Evolutionary conservation across 1,140 invertebrate species (phyloP), one percentile per base, ranked within the genome.

Genomic region (Drosophila obscura): DNA sequence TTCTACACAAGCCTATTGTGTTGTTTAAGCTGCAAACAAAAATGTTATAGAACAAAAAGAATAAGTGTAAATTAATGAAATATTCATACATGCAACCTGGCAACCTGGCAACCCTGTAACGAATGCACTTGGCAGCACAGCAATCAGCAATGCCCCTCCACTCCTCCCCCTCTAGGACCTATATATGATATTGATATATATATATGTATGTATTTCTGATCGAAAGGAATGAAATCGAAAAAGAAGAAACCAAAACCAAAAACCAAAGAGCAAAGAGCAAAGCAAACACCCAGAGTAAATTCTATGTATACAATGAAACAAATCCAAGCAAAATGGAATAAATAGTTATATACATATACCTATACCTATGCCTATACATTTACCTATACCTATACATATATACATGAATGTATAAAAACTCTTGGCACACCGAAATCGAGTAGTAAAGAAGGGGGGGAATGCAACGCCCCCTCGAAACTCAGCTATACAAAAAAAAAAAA

Each of bases 41-140:
- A 19, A 24, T 24, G 4, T 24, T 24, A 24, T 24, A 24, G 53
- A 63, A 50, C 66, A 63, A 80, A 63, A 80, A 55, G 19, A 74
- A 51, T 74, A 73, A 39, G 61, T 82, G 80, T 83, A 79, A 65
- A 66, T 58, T 69, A 50, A 63, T 46, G 15, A 71, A 63, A 77
- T 71, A 31, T 61, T 26, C 43, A 46, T 57, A 53, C 41, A 63
- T 46, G 16, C 13, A 28, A 65, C 15, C 26, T 19, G 6, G 15
- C 48, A 49, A 62, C 44, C 48, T 49, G 60, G 19, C 7, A 31
- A 55, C 35, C 35, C 35, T 39, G 11, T 39, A 39, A 39, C 35
- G 11, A 5, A 11, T 39, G 66, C 51, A 69, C 50, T 43, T 31
- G 16, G 15, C 44, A 6, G 41, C 58, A 60, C 64, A 67, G 51